phyloP scores from a whole-genome alignment of 2,797 vertebrate genomes.

The Lithobates pipiens region DNA sequence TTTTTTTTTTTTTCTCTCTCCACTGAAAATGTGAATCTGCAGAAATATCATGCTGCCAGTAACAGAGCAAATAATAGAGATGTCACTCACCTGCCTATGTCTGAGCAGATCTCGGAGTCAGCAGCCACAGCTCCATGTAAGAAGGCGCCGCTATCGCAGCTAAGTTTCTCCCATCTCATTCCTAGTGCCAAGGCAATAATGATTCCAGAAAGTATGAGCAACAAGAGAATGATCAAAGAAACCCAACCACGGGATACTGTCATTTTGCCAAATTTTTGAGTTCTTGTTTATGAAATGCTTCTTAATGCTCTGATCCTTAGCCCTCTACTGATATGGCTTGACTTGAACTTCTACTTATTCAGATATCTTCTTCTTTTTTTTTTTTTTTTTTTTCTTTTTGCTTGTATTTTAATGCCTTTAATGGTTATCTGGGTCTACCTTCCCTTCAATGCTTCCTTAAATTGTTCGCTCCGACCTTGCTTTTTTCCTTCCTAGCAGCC shows the following conservation, averaged over 20 bases:
- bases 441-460: background rate
- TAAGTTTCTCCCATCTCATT: constrained; percentile 6
- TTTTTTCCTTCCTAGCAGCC: background rate
- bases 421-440: background rate
- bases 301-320: background rate
- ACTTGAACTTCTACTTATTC: background rate
- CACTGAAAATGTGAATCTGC: background rate
- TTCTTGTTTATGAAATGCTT: background rate
- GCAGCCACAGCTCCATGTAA: constrained; percentile 63
- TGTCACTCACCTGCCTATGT: constrained; percentile 70
- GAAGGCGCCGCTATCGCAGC: constrained; percentile 54
- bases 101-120: constrained; percentile 67
- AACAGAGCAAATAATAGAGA: background rate
- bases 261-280: constrained; percentile 14
- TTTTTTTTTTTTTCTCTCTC: background rate
- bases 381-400: too few species aligned
- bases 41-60: background rate
- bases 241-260: constrained; percentile 55
- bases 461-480: background rate
- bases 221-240: constrained; percentile 19
- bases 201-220: constrained; percentile 59
- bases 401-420: background rate
- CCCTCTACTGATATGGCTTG: background rate
- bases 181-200: constrained; percentile 13
- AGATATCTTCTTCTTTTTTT: too few species aligned